These are phyloP conservation scores for Ispidina picta DNA, from an alignment of 2,797 vertebrate species.

Conservation along the genomic window DNA sequence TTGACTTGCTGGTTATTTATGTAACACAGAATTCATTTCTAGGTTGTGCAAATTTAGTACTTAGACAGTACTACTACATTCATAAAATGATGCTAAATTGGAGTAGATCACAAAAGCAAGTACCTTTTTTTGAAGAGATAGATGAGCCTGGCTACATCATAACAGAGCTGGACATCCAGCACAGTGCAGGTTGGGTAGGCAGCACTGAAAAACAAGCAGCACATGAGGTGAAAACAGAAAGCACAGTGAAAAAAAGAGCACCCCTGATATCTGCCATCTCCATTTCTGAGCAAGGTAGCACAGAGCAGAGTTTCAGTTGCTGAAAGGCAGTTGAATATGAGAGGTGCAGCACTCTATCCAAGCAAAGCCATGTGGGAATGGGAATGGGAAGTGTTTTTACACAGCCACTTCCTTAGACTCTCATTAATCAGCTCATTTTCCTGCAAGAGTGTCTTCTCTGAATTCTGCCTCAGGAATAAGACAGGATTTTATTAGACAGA, in stretches of 20 bases:
- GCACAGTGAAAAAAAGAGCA: not conserved
- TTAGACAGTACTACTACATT: not conserved
- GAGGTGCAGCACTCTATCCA: not conserved
- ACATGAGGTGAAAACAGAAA: not conserved
- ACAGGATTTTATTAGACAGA: not conserved
- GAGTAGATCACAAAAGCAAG: not conserved
- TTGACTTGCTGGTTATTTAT: not conserved
- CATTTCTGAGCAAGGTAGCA: not conserved
- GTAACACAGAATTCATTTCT: not conserved
- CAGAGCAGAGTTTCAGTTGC: not conserved
- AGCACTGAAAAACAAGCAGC: constrained; percentile 76
- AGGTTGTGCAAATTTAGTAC: not conserved
- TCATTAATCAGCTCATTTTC: not conserved
- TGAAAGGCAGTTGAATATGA: not conserved
- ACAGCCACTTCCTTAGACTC: not conserved
- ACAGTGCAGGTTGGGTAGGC: constrained; percentile 90
- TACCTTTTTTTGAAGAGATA: constrained; percentile 87
- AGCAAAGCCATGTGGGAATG: not conserved
- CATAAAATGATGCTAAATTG: not conserved
- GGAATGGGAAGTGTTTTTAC: not conserved
- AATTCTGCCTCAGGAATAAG: not conserved
- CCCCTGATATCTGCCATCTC: not conserved
- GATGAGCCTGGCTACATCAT: constrained; percentile 88
- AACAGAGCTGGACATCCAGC: constrained; percentile 86
- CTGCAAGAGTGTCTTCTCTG: not conserved